These are phyloP conservation scores for Ciona savignyi DNA, from an alignment of 23 tunicate genomes.

Conservation along the genomic window DNA sequence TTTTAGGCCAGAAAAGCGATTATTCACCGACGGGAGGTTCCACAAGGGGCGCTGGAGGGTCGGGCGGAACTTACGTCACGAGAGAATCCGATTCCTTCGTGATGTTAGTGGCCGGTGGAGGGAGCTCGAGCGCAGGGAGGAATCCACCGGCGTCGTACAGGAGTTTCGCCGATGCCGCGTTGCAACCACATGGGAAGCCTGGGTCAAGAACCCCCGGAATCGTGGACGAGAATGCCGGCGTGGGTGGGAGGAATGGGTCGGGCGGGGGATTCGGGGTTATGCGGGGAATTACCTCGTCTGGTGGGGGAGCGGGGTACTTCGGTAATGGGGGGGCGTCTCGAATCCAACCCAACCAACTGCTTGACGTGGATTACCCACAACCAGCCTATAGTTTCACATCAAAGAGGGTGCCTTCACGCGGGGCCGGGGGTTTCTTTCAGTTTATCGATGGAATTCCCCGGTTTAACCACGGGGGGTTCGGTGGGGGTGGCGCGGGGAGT, in stretches of 20 bases:
- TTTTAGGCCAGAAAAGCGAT: constrained; percentile 82
- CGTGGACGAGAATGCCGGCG: not conserved
- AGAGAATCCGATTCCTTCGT: constrained; percentile 31
- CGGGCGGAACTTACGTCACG: constrained; percentile 76
- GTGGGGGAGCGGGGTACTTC: constrained; percentile 79
- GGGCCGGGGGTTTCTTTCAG: constrained; percentile 72
- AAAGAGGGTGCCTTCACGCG: constrained; percentile 25
- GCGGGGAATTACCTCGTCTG: constrained; percentile 29
- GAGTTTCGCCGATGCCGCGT: constrained; percentile 50
- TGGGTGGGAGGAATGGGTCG: constrained; percentile 26
- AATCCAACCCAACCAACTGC: constrained; percentile 3
- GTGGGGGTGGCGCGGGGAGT: constrained; percentile 93
- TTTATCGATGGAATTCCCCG: constrained; percentile 7
- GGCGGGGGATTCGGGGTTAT: constrained; percentile 50
- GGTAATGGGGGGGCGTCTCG: constrained; percentile 37
- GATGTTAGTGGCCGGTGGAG: constrained; percentile 86
- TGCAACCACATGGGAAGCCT: constrained; percentile 31
- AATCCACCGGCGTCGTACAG: constrained; percentile 5
- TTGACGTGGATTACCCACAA: constrained; percentile 18
- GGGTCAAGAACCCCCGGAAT: constrained; percentile 23
- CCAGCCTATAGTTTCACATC: constrained; percentile 33
- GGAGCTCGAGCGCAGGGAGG: constrained; percentile 68
- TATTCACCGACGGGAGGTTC: not conserved
- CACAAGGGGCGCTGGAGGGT: constrained; percentile 55
- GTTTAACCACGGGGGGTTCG: constrained; percentile 86